phyloP scores from a whole-genome alignment of 2,888 invertebrate genomes.

The Timema podura region DNA sequence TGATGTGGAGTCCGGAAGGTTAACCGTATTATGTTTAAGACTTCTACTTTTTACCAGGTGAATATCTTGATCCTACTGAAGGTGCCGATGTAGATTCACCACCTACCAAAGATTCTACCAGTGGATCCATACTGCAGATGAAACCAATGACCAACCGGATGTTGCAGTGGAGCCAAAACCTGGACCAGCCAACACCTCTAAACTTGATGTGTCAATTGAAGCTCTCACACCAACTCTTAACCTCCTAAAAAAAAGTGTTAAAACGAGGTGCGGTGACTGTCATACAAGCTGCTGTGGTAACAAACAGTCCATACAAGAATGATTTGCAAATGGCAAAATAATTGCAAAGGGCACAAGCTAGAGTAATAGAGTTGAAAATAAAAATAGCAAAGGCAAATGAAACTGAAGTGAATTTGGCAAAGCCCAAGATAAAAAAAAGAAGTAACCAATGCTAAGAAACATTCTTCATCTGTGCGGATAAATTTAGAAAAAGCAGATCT shows the following conservation, averaged over 20 bases:
- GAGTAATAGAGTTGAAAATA: no score
- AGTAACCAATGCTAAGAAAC: not conserved
- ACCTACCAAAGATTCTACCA: no score
- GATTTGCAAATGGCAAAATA: not conserved
- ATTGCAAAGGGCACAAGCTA: no score
- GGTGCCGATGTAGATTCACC: no score
- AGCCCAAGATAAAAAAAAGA: not conserved
- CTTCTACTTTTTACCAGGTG: not conserved
- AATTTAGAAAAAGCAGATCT: no score
- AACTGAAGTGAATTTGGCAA: no score
- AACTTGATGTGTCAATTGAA: not conserved
- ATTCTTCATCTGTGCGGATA: no score
- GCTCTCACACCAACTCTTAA: not conserved
- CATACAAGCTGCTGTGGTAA: not conserved
- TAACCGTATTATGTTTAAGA: not conserved
- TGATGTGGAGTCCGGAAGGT: not conserved
- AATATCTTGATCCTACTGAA: not conserved
- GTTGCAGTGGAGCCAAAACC: no score
- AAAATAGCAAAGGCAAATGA: no score
- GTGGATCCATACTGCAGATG: no score
- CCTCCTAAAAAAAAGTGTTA: not conserved
- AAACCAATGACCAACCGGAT: not conserved
- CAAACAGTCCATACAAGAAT: not conserved
- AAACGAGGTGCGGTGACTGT: not conserved
- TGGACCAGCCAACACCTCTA: not conserved